These are phyloP conservation scores for Nymphalis io DNA, from an alignment of 1,140 invertebrate genomes.

Conservation along the genomic window DNA sequence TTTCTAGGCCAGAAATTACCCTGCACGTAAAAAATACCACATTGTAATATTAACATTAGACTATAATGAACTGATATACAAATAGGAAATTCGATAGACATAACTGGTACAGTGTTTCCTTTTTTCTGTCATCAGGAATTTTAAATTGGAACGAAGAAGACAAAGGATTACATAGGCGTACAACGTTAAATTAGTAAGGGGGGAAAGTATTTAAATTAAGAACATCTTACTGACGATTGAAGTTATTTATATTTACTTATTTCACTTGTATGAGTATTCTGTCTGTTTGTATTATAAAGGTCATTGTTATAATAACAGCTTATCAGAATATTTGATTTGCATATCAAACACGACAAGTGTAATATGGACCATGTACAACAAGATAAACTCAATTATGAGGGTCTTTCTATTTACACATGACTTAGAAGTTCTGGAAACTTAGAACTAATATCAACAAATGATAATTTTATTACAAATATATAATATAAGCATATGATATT, in stretches of 20 bases:
- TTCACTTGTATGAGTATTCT: neutral
- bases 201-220: no score
- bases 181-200: no score
- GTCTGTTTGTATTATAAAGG: neutral
- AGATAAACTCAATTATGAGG: slow-evolving; percentile 32
- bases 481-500: neutral
- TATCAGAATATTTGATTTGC: slow-evolving; percentile 30
- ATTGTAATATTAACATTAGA: no score
- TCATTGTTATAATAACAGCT: slow-evolving; percentile 15
- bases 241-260: neutral
- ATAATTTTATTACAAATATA: neutral
- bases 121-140: no score
- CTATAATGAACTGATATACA: no score
- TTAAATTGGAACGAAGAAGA: no score
- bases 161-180: no score
- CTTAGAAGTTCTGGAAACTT: slow-evolving; percentile 29
- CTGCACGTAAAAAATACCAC: no score
- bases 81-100: no score
- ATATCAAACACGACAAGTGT: slow-evolving; percentile 33
- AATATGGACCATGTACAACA: slow-evolving; percentile 20
- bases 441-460: slow-evolving; percentile 5
- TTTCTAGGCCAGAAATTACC: no score
- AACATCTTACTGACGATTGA: no score
- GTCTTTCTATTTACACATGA: slow-evolving; percentile 32
- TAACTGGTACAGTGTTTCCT: no score